Conservation (phyloP, 2,797 vertebrate species). For the Peromyscus attwateri region DNA sequence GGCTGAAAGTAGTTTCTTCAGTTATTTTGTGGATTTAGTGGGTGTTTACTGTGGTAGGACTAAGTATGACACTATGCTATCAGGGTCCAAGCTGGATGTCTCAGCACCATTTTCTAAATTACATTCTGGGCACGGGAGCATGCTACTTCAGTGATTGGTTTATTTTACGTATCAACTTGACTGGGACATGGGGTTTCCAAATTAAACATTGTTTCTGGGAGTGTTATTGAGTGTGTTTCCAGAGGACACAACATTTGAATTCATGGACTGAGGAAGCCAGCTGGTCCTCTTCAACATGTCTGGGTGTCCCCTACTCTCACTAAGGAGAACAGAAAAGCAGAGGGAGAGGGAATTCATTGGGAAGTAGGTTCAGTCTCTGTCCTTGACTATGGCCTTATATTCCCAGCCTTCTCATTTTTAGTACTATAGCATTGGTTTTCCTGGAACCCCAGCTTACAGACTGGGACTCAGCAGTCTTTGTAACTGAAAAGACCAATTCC, state of each 20-base stretch:
- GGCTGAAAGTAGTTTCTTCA: neutral
- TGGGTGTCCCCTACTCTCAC: neutral
- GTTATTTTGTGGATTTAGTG: neutral
- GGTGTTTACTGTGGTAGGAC: neutral
- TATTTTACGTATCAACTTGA: neutral
- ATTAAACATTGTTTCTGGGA: neutral
- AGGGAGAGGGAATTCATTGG: neutral
- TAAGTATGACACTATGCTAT: neutral
- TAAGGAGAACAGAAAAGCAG: neutral
- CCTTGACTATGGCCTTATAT: neutral
- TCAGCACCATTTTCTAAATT: neutral
- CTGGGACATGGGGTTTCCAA: neutral
- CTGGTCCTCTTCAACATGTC: neutral
- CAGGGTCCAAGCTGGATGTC: neutral
- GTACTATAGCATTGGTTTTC: neutral
- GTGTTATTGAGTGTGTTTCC: neutral
- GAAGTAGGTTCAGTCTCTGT: neutral
- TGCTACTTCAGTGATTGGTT: neutral
- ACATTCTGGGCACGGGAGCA: neutral
- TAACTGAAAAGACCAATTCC: neutral
- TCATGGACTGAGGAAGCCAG: neutral
- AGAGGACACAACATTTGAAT: neutral
- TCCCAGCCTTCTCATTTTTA: neutral
- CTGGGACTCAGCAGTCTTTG: neutral
- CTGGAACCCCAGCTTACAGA: neutral